Evolutionary conservation across 2,888 invertebrate species (phyloP).

Genomic region (Agriotes lineatus): DNA sequence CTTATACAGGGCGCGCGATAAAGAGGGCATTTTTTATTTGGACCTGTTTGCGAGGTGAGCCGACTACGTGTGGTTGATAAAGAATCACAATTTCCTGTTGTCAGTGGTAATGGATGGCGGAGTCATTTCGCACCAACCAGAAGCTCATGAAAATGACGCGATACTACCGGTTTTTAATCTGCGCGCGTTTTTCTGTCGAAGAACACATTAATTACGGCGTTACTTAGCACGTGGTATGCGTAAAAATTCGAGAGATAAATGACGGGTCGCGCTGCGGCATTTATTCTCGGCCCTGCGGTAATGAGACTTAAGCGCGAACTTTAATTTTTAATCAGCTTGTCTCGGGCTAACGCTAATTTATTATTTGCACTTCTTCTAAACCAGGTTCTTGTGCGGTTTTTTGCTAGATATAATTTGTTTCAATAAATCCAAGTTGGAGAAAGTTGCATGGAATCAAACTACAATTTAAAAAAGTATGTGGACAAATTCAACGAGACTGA

Average conservation of each 20-base stretch:
- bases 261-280: neutral
- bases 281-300: neutral
- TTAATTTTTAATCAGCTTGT: neutral
- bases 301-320: neutral
- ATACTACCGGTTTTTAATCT: slow-evolving; percentile 22
- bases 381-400: too few relatives aligned
- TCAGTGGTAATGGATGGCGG: slow-evolving; percentile 50
- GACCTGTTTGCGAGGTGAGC: slow-evolving; percentile 17
- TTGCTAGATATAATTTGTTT: too few relatives aligned
- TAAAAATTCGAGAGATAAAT: slow-evolving; percentile 16
- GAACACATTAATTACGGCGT: slow-evolving; percentile 19
- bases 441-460: too few relatives aligned
- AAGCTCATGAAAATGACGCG: slow-evolving; percentile 25
- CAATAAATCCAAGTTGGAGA: too few relatives aligned
- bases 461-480: too few relatives aligned
- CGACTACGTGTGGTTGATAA: slow-evolving; percentile 49
- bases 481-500: too few relatives aligned
- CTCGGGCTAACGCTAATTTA: neutral
- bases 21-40: slow-evolving; percentile 12
- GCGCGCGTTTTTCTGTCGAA: slow-evolving; percentile 17
- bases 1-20: slow-evolving; percentile 20
- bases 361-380: too few relatives aligned
- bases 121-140: slow-evolving; percentile 35
- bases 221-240: slow-evolving; percentile 17
- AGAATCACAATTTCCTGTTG: slow-evolving; percentile 52